Conservation (phyloP, 2,797 vertebrate genomes). For the Pithecia hirsuta region DNA sequence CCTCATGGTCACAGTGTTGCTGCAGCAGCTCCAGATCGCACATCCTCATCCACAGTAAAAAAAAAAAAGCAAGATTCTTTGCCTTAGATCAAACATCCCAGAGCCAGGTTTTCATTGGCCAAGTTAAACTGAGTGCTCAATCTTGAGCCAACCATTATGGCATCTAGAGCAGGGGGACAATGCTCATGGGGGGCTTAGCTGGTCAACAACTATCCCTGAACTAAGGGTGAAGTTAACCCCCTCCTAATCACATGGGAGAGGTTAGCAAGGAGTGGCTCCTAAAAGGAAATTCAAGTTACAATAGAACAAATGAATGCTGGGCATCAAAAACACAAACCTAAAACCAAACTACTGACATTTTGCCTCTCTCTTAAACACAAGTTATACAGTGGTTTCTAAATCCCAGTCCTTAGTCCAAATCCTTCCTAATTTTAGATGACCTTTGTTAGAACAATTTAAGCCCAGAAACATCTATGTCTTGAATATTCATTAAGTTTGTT, state of each 20-base stretch:
- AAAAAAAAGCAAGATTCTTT: neutral
- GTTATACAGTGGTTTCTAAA: neutral
- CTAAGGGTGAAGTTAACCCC: neutral
- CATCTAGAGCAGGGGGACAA: neutral
- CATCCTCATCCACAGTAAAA: neutral
- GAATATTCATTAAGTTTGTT: slow-evolving; percentile 71
- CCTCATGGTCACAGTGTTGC: neutral
- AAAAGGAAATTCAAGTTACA: neutral
- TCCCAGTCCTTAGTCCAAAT: slow-evolving; percentile 1
- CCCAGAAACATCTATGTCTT: slow-evolving; percentile 60
- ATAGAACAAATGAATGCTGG: neutral
- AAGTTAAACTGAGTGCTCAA: neutral
- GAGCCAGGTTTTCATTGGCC: neutral
- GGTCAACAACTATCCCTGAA: neutral
- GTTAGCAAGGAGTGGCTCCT: neutral
- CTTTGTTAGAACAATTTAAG: slow-evolving; percentile 60
- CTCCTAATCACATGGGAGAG: neutral
- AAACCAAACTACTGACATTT: neutral
- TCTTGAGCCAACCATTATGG: neutral
- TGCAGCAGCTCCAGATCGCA: neutral
- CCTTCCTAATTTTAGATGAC: slow-evolving; percentile 48
- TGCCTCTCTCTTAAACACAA: neutral
- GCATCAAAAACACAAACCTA: neutral
- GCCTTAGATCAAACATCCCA: neutral
- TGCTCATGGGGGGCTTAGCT: neutral